These are phyloP conservation scores for Ceramica pisi DNA, from an alignment of 2,888 invertebrate genomes.

Conservation along the genomic window DNA sequence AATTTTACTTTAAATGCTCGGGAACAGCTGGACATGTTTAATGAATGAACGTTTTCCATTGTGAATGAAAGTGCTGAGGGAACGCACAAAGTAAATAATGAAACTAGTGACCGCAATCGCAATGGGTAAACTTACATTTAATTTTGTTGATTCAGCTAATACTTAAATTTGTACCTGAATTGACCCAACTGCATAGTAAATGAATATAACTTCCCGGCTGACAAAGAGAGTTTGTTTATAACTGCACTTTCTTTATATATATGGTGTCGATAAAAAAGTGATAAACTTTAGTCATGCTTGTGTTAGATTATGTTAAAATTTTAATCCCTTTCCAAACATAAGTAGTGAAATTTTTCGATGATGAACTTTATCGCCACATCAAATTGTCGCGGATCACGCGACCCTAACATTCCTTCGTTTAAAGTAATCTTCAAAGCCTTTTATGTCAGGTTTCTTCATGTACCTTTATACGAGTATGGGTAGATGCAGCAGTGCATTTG, in stretches of 20 bases:
- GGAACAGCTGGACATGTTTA: conserved; percentile 58
- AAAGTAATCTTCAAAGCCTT: conserved; percentile 1
- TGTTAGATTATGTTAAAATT: conserved; percentile 4
- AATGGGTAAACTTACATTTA: background rate
- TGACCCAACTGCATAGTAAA: background rate
- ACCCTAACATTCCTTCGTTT: conserved; percentile 12
- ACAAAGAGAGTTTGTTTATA: background rate
- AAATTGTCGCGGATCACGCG: conserved; percentile 18
- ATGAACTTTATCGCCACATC: conserved; percentile 8
- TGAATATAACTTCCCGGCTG: background rate
- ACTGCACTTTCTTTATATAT: background rate
- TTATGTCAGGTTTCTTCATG: conserved; percentile 22
- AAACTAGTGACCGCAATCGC: conserved; percentile 4
- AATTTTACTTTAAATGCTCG: conserved; percentile 48
- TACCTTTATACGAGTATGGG: conserved; percentile 23
- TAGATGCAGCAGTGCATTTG: conserved; percentile 53
- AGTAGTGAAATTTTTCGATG: background rate
- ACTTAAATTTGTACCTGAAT: background rate
- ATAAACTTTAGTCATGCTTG: conserved; percentile 7
- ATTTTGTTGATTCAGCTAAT: background rate
- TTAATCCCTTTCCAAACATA: conserved; percentile 4
- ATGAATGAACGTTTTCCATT: conserved; percentile 58
- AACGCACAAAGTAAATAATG: conserved; percentile 11
- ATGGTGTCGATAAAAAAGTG: background rate
- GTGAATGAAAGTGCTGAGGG: conserved; percentile 51